A percentile compares a stretch with the other conserved stretches of the same genome.
Evolutionary conservation across 1,140 invertebrate species (phyloP).

Genomic region (Xylocopa sonorina): DNA sequence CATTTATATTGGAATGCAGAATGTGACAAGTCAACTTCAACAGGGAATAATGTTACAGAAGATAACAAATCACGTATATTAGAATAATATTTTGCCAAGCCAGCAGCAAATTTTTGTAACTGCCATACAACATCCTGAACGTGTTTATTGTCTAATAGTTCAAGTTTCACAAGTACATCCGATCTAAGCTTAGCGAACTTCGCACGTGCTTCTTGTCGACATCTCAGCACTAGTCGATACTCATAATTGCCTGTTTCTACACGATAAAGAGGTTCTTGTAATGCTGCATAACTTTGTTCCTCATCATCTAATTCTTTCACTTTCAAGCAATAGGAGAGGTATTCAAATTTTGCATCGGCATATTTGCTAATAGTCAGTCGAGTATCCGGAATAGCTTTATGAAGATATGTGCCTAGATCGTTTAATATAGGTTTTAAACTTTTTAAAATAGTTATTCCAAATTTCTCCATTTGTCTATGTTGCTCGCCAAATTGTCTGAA

Average conservation of each 20-base stretch:
- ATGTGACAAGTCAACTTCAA: constrained; percentile 96
- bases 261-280: constrained; percentile 98
- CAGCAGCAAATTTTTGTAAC: constrained; percentile 89
- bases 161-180: constrained; percentile 98
- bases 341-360: constrained; percentile 98
- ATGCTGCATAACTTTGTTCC: constrained; percentile 94
- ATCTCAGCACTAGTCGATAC: constrained; percentile 96
- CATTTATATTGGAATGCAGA: constrained; percentile 95
- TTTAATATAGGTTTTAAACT: constrained; percentile 95
- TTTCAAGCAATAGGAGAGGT: constrained; percentile 98
- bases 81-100: constrained; percentile 89
- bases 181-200: constrained; percentile 96
- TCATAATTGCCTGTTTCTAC: constrained; percentile 99
- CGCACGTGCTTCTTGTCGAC: constrained; percentile 95
- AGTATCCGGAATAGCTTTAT: constrained; percentile 99
- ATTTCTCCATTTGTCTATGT: constrained; percentile 95
- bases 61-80: constrained; percentile 87
- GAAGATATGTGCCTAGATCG: constrained; percentile 97
- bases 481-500: constrained; percentile 97
- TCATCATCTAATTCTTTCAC: constrained; percentile 99
- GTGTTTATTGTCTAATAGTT: constrained; percentile 98
- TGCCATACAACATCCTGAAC: constrained; percentile 96
- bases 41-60: constrained; percentile 92
- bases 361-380: constrained; percentile 98
- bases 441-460: constrained; percentile 95